phyloP scores from a whole-genome alignment of 2,797 vertebrate species.

The Oophaga sylvatica region DNA sequence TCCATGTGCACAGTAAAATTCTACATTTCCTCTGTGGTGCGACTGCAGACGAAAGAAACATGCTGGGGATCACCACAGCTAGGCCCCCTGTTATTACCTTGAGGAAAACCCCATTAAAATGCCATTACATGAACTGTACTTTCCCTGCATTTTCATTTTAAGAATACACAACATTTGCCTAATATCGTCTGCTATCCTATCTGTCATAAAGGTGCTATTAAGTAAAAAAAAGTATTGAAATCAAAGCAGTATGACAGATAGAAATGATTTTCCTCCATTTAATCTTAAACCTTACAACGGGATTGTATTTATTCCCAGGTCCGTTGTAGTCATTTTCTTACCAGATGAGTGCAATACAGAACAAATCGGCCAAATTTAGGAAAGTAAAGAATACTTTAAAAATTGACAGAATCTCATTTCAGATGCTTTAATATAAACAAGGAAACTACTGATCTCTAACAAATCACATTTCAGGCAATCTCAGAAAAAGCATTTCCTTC shows the following conservation, averaged over 20 bases:
- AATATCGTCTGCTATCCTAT: not conserved
- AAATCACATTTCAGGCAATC: conserved; percentile 1
- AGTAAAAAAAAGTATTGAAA: not conserved
- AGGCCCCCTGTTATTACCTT: not conserved
- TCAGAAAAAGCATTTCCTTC: not conserved
- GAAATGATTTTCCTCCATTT: not conserved
- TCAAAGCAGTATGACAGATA: not conserved
- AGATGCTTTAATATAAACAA: not conserved
- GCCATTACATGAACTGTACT: not conserved
- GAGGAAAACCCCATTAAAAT: not conserved
- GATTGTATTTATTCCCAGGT: conserved; percentile 14
- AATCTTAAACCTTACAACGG: not conserved
- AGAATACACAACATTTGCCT: too few relatives aligned
- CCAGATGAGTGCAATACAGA: not conserved
- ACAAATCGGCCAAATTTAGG: conserved; percentile 2
- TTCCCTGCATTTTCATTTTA: not conserved
- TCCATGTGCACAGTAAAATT: too few relatives aligned
- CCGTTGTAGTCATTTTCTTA: conserved; percentile 1
- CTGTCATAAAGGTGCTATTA: not conserved
- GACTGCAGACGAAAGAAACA: too few relatives aligned
- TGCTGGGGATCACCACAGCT: too few relatives aligned
- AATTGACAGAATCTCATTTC: conserved; percentile 8
- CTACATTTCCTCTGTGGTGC: too few relatives aligned
- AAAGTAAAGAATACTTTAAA: conserved; percentile 19
- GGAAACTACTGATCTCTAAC: not conserved